These are phyloP conservation scores for Pelagia noctiluca DNA, from an alignment of 30 jellyfish, hydroid and myxozoan genomes.

Conservation along the genomic window DNA sequence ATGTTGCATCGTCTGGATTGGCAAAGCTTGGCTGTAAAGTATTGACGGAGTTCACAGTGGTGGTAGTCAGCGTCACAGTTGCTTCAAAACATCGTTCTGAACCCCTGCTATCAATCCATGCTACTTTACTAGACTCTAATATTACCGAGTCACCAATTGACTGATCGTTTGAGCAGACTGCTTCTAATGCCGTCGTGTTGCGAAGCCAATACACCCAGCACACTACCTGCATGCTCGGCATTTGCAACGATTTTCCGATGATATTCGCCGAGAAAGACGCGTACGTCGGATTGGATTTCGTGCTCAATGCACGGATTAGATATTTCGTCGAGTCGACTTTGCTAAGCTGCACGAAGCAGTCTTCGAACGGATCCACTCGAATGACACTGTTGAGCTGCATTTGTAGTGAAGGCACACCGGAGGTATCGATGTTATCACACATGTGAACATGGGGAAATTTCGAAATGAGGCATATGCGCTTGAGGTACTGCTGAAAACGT, in stretches of 20 bases:
- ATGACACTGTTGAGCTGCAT: not conserved
- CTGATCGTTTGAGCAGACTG: constrained; percentile 16
- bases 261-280: constrained; percentile 16
- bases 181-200: constrained; percentile 23
- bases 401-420: not conserved
- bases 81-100: constrained; percentile 40
- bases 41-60: not conserved
- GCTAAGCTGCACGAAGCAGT: constrained; percentile 16
- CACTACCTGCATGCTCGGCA: not conserved
- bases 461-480: constrained; percentile 29
- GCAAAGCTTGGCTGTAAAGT: too few species aligned
- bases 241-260: constrained; percentile 48
- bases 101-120: constrained; percentile 47
- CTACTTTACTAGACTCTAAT: not conserved
- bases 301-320: constrained; percentile 2
- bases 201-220: constrained; percentile 74
- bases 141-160: not conserved
- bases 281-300: not conserved
- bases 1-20: not conserved
- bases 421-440: constrained; percentile 3
- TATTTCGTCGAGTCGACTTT: not conserved
- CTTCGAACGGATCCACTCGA: not conserved
- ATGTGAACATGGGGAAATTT: constrained; percentile 28
- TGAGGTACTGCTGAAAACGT: not conserved
- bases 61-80: not conserved